Conservation (phyloP, 2,113 vertebrate genomes). For the Eupsittula cactorum region DNA sequence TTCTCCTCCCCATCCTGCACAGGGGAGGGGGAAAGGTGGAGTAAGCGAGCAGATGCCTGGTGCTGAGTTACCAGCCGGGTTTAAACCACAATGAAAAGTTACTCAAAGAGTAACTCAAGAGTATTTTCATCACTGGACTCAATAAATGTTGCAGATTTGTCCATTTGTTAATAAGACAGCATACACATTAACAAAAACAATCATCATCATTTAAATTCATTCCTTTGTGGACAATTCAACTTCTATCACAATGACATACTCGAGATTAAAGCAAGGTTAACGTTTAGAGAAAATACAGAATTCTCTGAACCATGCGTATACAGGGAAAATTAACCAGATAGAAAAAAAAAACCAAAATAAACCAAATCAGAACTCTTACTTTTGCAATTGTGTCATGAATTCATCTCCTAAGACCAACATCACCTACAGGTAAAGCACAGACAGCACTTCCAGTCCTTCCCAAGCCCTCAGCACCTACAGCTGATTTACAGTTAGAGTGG, state of each 20-base stretch:
- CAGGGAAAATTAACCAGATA: conserved; percentile 42
- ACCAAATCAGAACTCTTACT: not conserved
- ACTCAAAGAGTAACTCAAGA: not conserved
- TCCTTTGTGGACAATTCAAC: conserved; percentile 47
- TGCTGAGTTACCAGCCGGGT: not conserved
- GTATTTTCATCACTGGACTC: conserved; percentile 55
- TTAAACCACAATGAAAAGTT: not conserved
- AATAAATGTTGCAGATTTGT: conserved; percentile 7
- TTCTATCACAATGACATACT: conserved; percentile 33
- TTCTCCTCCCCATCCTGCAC: not conserved
- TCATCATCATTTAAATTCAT: conserved; percentile 34
- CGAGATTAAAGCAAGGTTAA: conserved; percentile 61
- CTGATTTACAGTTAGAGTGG: conserved; percentile 12
- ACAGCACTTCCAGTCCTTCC: conserved; percentile 46
- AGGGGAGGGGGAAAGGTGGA: not conserved
- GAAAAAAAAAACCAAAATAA: not conserved
- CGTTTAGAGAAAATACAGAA: conserved; percentile 37
- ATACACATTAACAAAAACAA: conserved; percentile 46
- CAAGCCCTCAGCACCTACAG: conserved; percentile 45
- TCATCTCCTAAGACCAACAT: conserved; percentile 27
- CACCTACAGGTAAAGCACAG: not conserved
- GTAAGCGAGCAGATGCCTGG: not conserved
- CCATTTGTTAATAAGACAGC: conserved; percentile 34
- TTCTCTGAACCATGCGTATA: conserved; percentile 59
- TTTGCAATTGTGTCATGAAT: conserved; percentile 42